Evolutionary conservation across 2,888 invertebrate genomes (phyloP), one percentile per base, ranked within the genome.

Genomic region (Heliconius aoede): DNA sequence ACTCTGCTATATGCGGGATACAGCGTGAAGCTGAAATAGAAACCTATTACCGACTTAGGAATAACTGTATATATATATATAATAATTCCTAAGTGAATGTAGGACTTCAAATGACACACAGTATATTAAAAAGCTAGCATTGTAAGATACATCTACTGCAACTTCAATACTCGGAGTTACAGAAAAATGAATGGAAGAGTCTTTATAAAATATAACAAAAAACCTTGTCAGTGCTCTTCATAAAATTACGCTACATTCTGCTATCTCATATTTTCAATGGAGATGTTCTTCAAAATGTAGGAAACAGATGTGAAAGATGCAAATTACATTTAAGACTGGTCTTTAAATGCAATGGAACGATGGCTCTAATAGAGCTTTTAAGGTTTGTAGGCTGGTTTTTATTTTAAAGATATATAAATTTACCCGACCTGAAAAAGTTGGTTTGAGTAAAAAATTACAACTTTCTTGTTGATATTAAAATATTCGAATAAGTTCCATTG

Each of bases 191-290:
- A 69, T 69, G 28, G 30, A 51, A 51, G 30, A 11, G 51, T 69
- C 51, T 55, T 30, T 69, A 69, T 51, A 69, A 69, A 69, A 69
- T 69, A 69, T 69, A 69, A 69, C 68, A 69, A 69, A 69, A 69
- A 69, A 69, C 51, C 68, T 69, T 69, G 51, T 69, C 68, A 69
- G 68, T 21, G 68, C 51, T 69, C 68, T 69, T 69, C 30, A 69
- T 69, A 69, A 69, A 69, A 69, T 69, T 69, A 69, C 51, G 68
- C 51, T 69, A 69, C 51, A 69, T 69, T 69, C 68, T 69, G 68
- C 68, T 26, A 69, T 69, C 68, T 51, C 51, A 69, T 69, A 55
- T 69, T 69, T 69, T 69, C 68, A 69, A 69, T 69, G 68, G 68
- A 69, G 68, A 51, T 51, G 51, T 69, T 68, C 51, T 69, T 69